Evolutionary conservation across 2,797 vertebrate species (phyloP), one percentile per base, ranked within the genome.

Genomic region (Astyanax mexicanus): DNA sequence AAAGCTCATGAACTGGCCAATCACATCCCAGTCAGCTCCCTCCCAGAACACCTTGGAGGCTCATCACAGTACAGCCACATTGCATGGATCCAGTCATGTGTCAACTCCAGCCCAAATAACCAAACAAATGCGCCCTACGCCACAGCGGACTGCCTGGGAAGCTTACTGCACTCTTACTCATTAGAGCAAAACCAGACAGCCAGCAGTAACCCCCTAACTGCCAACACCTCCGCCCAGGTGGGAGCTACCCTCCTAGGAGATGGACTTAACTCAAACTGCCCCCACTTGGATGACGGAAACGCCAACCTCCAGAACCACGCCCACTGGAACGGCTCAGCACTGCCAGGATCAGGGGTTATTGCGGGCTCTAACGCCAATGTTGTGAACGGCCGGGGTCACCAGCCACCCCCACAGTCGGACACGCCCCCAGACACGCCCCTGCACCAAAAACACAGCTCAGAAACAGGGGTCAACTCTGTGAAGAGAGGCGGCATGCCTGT

Each of bases 1-100:
- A 95, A 92, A 87, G 93, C 92, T 44, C 88, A 91, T 12, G 93
- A 95, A 84, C 80, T 95, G 84, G 88, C 91, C 58, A 90, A 83
- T 87, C 92, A 95, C 84, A 93, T 95, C 88, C 94, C 94, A 1
- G 89, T 94, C 79, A 90, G 90, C 57, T 94, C 94, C 40, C 91
- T 95, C 67, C 94, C 94, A 0, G 94, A 95, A 72, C 93, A 95
- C 79, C 88, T 95, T 77, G 93, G 93, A 13, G 94, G 94, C 51
- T 91, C 91, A 0, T 93, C 92, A 60, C 91, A 91, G 86, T 94
- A 94, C 55, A 94, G 90, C 86, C 94, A 95, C 40, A 89, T 95
- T 76, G 92, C 94, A 29, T 95, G 94, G 94, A 94, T 95, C 78
- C 94, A 95, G 84, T 91, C 93, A 21, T 95, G 94, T 38, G 90